Percentiles rank a stretch among this genome's conserved stretches.
phyloP scores from a whole-genome alignment of 1,140 invertebrate genomes.

The Lasioglossum albipes region DNA sequence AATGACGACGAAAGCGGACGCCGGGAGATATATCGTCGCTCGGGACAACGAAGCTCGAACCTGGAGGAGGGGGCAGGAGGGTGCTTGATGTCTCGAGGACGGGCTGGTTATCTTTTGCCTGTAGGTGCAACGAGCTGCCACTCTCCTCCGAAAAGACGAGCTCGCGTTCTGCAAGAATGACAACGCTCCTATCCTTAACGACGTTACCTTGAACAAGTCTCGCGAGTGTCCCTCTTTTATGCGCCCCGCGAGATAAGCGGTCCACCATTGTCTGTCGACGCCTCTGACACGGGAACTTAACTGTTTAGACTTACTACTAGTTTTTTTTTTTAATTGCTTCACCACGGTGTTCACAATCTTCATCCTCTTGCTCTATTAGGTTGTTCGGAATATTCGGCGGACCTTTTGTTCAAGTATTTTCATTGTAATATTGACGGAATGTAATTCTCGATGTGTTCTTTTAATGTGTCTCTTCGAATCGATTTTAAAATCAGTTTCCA shows the following conservation, averaged over 20 bases:
- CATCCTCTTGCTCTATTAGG: too few species aligned
- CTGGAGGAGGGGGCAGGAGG: not conserved
- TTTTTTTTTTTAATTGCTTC: too few species aligned
- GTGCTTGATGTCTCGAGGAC: slow-evolving; percentile 53
- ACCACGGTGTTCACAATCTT: too few species aligned
- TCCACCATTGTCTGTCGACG: slow-evolving; percentile 15
- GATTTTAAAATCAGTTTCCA: too few species aligned
- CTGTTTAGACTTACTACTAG: not conserved
- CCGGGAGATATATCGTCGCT: slow-evolving; percentile 64
- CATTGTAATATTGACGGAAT: too few species aligned
- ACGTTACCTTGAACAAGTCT: slow-evolving; percentile 17
- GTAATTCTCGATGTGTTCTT: too few species aligned
- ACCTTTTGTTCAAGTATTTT: too few species aligned
- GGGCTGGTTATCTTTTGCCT: slow-evolving; percentile 63
- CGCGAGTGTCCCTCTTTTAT: slow-evolving; percentile 4
- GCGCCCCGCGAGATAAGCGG: slow-evolving; percentile 29
- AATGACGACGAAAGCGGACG: slow-evolving; percentile 50
- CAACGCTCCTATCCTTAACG: slow-evolving; percentile 55
- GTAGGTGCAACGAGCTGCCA: slow-evolving; percentile 58
- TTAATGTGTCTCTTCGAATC: too few species aligned
- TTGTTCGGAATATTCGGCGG: too few species aligned
- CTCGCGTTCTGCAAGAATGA: slow-evolving; percentile 58
- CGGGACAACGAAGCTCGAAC: slow-evolving; percentile 48
- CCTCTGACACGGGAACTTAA: not conserved
- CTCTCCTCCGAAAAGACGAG: slow-evolving; percentile 43